Base-by-base conservation (phyloP, 2,797 vertebrate genomes). In the Leptodactylus fallax region DNA sequence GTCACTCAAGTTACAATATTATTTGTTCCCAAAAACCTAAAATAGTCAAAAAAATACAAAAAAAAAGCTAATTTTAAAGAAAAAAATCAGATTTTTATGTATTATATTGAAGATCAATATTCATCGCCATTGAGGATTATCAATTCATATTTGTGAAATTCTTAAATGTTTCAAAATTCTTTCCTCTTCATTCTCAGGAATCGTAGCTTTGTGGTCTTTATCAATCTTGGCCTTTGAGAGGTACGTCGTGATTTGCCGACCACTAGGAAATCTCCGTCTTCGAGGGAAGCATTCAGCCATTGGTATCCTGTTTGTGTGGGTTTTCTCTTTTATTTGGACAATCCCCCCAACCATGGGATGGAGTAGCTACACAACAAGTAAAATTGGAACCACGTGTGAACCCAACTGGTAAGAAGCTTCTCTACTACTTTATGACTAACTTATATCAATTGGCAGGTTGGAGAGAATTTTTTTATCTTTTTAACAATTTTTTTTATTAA, bases 371-470 rank as follows among this genome's bases (percentile, higher is more conserved):
- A 97, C 96, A 0, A 92, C 96, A 86, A 98, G 97, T 94, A 97
- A 96, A 94, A 98, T 98, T 76, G 97, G 97, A 86, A 98, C 97
- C 80, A 98, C 97, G 16, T 98, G 97, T 92, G 97, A 98, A 92
- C 97, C 96, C 0, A 97, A 98, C 94, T 98, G 97, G 97, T 98
- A 94, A 97, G 97, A 65, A 27, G 69, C 55, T 19, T 61, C 21
- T 61, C 79, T 63, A 5, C 4, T 47, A n/a, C 11, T 13, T 58
- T 79, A 16, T 16, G 13, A 7, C 14, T 45, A n/a, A n/a, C 61
- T 16, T 27, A 17, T 56, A 58, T 53, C 12, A 27, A 58, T 56
- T 25, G 27, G 53, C 25, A 8, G 23, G 53, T 56, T 78, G 49
- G 21, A 0, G 8, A 36, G 16, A 11, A 76, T 6, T 51, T 76